Base-by-base conservation (phyloP, 2,113 vertebrate species). In the Lamprotornis superbus region DNA sequence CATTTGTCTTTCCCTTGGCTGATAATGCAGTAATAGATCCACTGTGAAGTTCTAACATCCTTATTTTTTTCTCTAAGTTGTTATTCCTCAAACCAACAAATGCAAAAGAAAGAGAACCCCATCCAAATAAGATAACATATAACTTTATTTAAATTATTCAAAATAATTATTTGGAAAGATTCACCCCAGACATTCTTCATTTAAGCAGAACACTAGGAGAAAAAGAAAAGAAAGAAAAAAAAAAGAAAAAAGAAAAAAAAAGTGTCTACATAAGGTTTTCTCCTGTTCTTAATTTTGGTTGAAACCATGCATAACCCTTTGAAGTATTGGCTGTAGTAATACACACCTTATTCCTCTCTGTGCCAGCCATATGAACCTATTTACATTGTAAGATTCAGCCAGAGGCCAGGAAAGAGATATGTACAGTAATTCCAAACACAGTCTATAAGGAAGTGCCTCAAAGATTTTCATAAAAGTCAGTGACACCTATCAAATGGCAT, bases 281-380 rank as follows among this genome's bases (percentile, higher is more conserved):
- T 98, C 93, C 97, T 97, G 97, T 97, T 98, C 97, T 97, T 97
- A 97, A 97, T 98, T 98, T 98, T 94, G 77, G 83, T 94, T 92
- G 95, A 97, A 97, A 93, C 87, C 92, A 94, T 71, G 87, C 91
- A 85, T 69, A 89, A 33, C 33, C 87, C 95, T 98, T 98, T 98
- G 97, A 98, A 96, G 97, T 97, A 69, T 6, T 94, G 10, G 65
- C 21, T 94, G 88, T 95, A 94, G 94, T 96, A 97, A 97, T 83
- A 96, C 93, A 97, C 95, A 97, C 96, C 84, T 98, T 97, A 96
- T 96, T 94, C 85, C 86, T 96, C 87, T 94, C 89, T 82, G 87
- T 94, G 94, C 82, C 91, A 94, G 89, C 93, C 96, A 97, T 96
- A 94, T 96, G 97, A 96, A 97, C 95, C 92, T 97, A 97, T 97